Conservation (phyloP, 1,140 invertebrate genomes). For the Acyrthosiphon pisum region DNA sequence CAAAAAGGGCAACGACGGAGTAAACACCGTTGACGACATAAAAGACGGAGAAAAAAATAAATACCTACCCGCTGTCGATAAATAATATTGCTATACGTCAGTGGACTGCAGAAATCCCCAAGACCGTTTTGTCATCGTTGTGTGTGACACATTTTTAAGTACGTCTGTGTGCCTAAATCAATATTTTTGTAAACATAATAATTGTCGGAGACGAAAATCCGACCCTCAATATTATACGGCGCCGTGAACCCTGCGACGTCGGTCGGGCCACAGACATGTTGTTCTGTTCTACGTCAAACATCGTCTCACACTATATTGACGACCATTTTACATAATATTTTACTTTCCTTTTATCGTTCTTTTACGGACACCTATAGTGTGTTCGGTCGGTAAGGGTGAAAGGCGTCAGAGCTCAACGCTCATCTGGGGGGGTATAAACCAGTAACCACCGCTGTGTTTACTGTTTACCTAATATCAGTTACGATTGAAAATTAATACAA, state of each 20-base stretch:
- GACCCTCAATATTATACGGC: neutral
- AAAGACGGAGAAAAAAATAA: neutral
- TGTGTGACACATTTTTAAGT: conserved; percentile 18
- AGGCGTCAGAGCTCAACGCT: neutral
- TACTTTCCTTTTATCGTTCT: neutral
- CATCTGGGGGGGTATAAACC: neutral
- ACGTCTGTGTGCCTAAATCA: neutral
- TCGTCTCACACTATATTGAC: neutral
- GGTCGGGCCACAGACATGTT: neutral
- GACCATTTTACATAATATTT: neutral
- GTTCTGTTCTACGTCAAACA: neutral
- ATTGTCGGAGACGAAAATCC: neutral
- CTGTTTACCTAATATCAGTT: neutral
- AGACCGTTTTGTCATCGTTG: neutral
- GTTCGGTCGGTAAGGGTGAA: too few relatives aligned
- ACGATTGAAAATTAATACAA: too few relatives aligned
- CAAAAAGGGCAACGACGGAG: neutral
- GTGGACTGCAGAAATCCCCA: neutral
- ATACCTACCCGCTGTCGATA: neutral
- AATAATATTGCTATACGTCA: neutral
- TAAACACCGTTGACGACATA: neutral
- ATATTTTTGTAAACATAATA: conserved; percentile 5
- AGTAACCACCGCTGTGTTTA: neutral
- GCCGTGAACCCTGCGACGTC: neutral
- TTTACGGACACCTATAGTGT: neutral